Evolutionary conservation across 2,888 invertebrate genomes (phyloP).

Genomic region (Chironomus tentans): DNA sequence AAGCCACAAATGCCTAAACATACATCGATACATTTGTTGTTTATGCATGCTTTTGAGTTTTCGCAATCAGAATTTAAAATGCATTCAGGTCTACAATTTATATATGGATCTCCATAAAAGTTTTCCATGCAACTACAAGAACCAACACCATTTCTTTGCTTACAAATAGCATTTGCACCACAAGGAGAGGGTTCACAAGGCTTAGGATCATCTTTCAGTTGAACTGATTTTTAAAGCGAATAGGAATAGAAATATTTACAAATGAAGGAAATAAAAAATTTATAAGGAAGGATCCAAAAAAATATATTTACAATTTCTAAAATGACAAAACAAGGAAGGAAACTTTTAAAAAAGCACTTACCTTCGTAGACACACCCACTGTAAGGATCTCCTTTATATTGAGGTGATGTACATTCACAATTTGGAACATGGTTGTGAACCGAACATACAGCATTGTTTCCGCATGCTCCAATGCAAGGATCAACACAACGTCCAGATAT

Average conservation of each 20-base stretch:
- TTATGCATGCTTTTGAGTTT: conserved; percentile 64
- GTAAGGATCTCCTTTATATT: conserved; percentile 71
- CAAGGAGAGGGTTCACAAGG: conserved; percentile 81
- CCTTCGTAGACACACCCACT: conserved; percentile 58
- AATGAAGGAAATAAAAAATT: conserved; percentile 30
- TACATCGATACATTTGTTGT: conserved; percentile 76
- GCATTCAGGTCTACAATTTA: conserved; percentile 80
- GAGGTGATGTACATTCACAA: conserved; percentile 56
- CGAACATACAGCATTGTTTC: conserved; percentile 59
- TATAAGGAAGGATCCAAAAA: neutral
- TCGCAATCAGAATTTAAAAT: conserved; percentile 78
- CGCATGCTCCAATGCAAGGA: conserved; percentile 68
- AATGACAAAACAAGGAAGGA: neutral
- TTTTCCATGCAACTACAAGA: conserved; percentile 74
- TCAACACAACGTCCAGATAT: conserved; percentile 62
- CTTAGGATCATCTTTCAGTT: conserved; percentile 35
- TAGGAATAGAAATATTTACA: conserved; percentile 19
- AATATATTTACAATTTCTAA: too few species aligned
- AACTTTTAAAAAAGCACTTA: conserved; percentile 40
- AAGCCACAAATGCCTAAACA: conserved; percentile 75
- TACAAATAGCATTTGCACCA: conserved; percentile 77
- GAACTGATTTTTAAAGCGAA: conserved; percentile 45
- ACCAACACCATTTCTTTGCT: conserved; percentile 68
- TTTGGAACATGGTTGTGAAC: conserved; percentile 63
- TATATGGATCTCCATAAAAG: conserved; percentile 78